Base-by-base conservation (phyloP, 1,140 invertebrate species). In the Triops cancriformis region DNA sequence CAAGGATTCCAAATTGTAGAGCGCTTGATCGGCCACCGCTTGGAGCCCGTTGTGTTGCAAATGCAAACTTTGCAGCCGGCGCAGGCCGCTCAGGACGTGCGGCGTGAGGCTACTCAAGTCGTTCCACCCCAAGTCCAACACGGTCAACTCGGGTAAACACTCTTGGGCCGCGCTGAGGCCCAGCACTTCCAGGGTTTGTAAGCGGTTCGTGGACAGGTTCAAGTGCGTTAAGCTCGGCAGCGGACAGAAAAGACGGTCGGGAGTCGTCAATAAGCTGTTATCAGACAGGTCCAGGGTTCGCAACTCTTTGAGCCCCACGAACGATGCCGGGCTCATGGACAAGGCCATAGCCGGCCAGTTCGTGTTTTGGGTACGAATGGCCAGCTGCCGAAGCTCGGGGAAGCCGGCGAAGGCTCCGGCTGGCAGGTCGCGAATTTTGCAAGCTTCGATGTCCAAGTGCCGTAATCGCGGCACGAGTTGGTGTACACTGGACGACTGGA, bases 261-360 rank as follows among this genome's bases (percentile, higher is more conserved):
- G 92, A 64, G 93, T 85, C 26, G 87, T 91, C 90, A 91, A 92
- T 72, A 95, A 90, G 82, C 93, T 93, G 85, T 94, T 94, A 81
- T 91, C 89, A 76, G 89, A 89, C 11, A 95, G 85, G 85, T 94
- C 89, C 78, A 95, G 86, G 79, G 88, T 86, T 78, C 89, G 87
- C 41, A 94, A 85, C 82, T 91, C 88, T 72, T 87, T 86, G 76
- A 94, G 85, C 10, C 91, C 90, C 14, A 88, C 84, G 76, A 94
- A 88, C 77, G 91, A 89, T 79, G 91, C 89, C 27, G 89, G 85
- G 81, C 90, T 87, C n/a, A 94, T 83, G 80, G 91, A 91, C 84
- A 94, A 87, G 28, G 89, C 89, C 87, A 92, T 91, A 31, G 90
- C 88, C 1, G 91, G 92, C 92, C 92, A 93, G 82, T 93, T 91